Conservation (phyloP, 2,797 vertebrate genomes). For the Muscicapa striata region DNA sequence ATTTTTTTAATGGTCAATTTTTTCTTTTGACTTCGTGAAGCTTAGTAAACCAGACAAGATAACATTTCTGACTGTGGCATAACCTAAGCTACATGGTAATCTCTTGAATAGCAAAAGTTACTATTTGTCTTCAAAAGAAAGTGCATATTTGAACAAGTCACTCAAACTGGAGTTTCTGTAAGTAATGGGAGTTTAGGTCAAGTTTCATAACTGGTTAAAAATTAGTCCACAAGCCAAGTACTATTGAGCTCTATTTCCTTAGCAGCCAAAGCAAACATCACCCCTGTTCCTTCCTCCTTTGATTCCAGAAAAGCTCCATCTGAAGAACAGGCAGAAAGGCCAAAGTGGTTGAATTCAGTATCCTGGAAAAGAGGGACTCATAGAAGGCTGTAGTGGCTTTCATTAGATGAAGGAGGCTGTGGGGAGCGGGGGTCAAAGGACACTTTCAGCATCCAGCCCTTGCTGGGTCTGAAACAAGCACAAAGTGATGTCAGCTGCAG, state of each 20-base stretch:
- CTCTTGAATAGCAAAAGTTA: not conserved
- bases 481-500: not conserved
- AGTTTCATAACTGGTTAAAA: not conserved
- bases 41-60: not conserved
- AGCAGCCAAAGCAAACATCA: conserved; percentile 5
- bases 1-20: not conserved
- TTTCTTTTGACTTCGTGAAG: not conserved
- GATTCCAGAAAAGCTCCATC: not conserved
- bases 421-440: not conserved
- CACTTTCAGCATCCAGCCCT: not conserved
- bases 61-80: not conserved
- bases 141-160: not conserved
- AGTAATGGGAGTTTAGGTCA: not conserved
- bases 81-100: not conserved
- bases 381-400: not conserved
- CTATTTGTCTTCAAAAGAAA: not conserved
- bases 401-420: not conserved
- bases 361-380: not conserved
- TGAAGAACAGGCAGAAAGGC: not conserved
- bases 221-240: not conserved
- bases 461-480: not conserved
- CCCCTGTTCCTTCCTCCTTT: not conserved
- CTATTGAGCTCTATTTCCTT: not conserved
- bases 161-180: not conserved
- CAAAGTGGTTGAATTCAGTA: not conserved